These are phyloP conservation scores for Leptopilina myrica DNA, from an alignment of 2,888 invertebrate genomes.

Conservation along the genomic window DNA sequence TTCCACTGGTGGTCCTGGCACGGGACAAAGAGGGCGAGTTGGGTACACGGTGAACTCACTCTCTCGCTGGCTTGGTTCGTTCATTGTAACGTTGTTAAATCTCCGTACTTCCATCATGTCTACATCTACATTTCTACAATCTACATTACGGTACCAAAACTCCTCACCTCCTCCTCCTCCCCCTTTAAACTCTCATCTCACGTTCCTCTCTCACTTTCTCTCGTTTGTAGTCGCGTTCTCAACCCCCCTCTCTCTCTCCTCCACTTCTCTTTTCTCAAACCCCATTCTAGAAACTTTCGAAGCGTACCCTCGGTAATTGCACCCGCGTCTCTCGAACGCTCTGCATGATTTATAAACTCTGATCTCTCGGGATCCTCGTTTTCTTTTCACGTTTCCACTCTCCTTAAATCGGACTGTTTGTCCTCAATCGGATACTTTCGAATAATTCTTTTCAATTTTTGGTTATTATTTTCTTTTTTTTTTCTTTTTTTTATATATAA, in stretches of 20 bases:
- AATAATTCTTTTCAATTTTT: slow-evolving; percentile 6
- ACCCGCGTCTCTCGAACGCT: slow-evolving; percentile 59
- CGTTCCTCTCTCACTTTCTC: slow-evolving; percentile 46
- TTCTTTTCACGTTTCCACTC: slow-evolving; percentile 21
- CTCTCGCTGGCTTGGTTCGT: slow-evolving; percentile 59
- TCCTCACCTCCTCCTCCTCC: not conserved
- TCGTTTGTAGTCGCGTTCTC: not conserved
- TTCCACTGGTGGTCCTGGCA: slow-evolving; percentile 51
- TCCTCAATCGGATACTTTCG: slow-evolving; percentile 22
- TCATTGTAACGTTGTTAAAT: slow-evolving; percentile 74
- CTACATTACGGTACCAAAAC: slow-evolving; percentile 10
- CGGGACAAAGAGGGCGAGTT: slow-evolving; percentile 58
- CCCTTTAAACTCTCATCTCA: slow-evolving; percentile 31
- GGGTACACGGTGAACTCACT: slow-evolving; percentile 55
- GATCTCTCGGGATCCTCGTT: slow-evolving; percentile 44
- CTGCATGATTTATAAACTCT: slow-evolving; percentile 62
- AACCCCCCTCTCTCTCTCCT: slow-evolving; percentile 36
- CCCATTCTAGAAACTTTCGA: slow-evolving; percentile 4
- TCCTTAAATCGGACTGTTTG: slow-evolving; percentile 23
- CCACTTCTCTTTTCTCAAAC: not conserved
- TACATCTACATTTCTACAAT: slow-evolving; percentile 50
- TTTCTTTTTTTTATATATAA: too few relatives aligned
- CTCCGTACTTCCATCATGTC: slow-evolving; percentile 71
- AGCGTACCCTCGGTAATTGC: slow-evolving; percentile 65
- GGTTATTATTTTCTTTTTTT: too few relatives aligned